A percentile compares a stretch with the other conserved stretches of the same genome.
phyloP scores from a whole-genome alignment of 2,113 vertebrate genomes.

The Passer montanus region DNA sequence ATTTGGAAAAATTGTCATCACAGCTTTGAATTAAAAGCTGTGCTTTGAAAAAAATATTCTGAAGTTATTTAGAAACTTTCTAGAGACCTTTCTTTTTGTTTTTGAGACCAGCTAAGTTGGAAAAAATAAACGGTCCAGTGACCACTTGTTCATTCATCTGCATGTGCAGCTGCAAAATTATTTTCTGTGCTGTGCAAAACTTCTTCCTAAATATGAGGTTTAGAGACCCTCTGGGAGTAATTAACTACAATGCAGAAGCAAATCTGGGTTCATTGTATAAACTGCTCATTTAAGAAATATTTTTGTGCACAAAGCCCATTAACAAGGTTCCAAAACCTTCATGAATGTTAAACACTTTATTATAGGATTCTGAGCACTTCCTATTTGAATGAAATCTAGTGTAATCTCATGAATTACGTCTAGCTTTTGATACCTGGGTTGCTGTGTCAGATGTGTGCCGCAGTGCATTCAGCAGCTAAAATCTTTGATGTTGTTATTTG shows the following conservation, averaged over 20 bases:
- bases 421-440: background rate
- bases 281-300: background rate
- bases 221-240: conserved; percentile 48
- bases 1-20: background rate
- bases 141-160: conserved; percentile 17
- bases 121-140: background rate
- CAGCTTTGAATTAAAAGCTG: background rate
- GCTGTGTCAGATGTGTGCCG: background rate
- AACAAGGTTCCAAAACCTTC: background rate
- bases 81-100: background rate
- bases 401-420: background rate
- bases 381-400: background rate
- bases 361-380: background rate
- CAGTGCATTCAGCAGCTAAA: background rate
- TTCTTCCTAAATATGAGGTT: conserved; percentile 46
- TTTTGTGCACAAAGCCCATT: conserved; percentile 16
- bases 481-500: background rate
- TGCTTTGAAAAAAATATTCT: background rate
- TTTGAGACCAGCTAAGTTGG: background rate
- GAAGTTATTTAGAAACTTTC: background rate
- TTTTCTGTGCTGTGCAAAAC: conserved; percentile 33
- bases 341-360: conserved; percentile 38
- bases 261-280: conserved; percentile 30
- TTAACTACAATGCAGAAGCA: conserved; percentile 34
- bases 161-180: conserved; percentile 40